Evolutionary conservation across 1,140 invertebrate species (phyloP), one percentile per base, ranked within the genome.

Genomic region (Lycorma delicatula): DNA sequence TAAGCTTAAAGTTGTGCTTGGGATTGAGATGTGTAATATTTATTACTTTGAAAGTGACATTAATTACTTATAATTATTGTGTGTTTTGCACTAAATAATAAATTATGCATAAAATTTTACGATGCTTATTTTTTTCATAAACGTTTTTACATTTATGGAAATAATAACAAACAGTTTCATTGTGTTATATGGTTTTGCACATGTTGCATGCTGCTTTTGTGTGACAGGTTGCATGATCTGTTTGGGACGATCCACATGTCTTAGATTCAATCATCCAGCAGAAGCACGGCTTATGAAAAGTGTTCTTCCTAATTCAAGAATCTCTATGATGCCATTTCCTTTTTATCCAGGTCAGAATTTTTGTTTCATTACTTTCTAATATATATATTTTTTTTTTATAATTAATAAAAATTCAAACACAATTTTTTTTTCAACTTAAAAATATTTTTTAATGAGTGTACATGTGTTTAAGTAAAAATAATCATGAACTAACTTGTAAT

Each of bases 191-290:
- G 16, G 41, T 9, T 6, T 9, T 9, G 6, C 6, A 16, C 7
- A 46, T 16, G 41, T 9, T 9, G 16, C 16, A 6, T 46, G 41
- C 7, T 9, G 7, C 23, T 16, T 44, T 9, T 44, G 18, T 44
- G 3, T 23, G 6, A 56, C 46, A 85, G 87, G 87, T 67, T 85
- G 83, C 67, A 93, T 91, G 86, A 74, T 94, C 49, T 90, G 87
- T 47, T 83, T 94, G 54, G 91, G 90, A 18, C 78, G 89, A 27
- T 92, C 89, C 11, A 91, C 89, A 67, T 90, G 88, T 68, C 83
- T 94, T 68, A 81, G 90, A 9, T 94, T 92, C 75, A 94, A 94
- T 70, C 88, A 93, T 73, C 91, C 91, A 0, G 85, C 84, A 46
- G 89, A 93, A 69, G 90, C 90, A 1, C 82, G 85, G 65, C 78